Evolutionary conservation across 2,797 vertebrate species (phyloP).

Genomic region (Odontamblyopus lacepedii): DNA sequence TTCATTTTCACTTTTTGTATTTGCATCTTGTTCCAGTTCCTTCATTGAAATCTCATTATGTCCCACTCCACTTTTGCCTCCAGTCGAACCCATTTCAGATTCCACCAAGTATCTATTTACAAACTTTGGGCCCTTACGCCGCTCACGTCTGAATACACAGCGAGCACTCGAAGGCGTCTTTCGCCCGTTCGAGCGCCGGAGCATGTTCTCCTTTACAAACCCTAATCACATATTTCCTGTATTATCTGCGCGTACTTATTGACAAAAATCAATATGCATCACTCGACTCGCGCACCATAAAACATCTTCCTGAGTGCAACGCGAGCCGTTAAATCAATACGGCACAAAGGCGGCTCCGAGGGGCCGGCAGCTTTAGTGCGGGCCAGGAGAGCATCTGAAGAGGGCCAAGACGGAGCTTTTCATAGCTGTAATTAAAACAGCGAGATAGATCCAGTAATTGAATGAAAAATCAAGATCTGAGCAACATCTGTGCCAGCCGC

Average conservation of each 20-base stretch:
- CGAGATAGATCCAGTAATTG: slow-evolving; percentile 83
- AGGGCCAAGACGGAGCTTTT: slow-evolving; percentile 76
- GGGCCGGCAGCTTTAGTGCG: slow-evolving; percentile 71
- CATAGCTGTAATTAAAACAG: slow-evolving; percentile 84
- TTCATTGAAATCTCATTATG: neutral
- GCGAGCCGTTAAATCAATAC: slow-evolving; percentile 8
- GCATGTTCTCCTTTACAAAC: neutral
- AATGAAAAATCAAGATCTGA: slow-evolving; percentile 83
- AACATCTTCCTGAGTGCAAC: slow-evolving; percentile 5
- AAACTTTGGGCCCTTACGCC: neutral
- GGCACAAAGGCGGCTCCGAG: slow-evolving; percentile 51
- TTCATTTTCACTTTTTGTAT: no score
- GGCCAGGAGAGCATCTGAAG: slow-evolving; percentile 74
- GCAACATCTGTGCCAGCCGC: slow-evolving; percentile 83
- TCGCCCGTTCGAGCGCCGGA: neutral
- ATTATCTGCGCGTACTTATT: neutral
- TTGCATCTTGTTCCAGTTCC: neutral
- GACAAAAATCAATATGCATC: slow-evolving; percentile 13
- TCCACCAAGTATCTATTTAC: neutral
- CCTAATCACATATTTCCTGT: slow-evolving; percentile 3
- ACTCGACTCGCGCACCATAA: neutral
- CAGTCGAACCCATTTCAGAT: neutral
- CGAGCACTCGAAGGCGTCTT: neutral
- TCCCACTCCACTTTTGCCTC: neutral
- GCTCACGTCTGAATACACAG: neutral